These are phyloP conservation scores for Nothocercus julius DNA, from an alignment of 2,113 vertebrate genomes.

Conservation along the genomic window DNA sequence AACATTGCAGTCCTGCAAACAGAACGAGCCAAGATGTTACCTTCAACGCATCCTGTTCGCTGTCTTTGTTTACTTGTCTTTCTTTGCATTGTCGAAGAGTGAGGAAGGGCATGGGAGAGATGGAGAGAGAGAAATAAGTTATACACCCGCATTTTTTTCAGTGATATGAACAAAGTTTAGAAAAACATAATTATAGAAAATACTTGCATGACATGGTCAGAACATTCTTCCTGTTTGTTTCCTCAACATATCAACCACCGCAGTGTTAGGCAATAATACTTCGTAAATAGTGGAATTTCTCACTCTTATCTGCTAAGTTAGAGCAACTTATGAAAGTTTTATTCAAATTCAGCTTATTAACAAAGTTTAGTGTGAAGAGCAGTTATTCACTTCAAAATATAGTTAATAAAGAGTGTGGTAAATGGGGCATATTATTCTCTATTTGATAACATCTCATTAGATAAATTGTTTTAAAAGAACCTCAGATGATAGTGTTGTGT, in stretches of 20 bases:
- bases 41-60: accelerated
- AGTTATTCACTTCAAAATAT: not conserved
- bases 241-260: not conserved
- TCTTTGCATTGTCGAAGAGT: not conserved
- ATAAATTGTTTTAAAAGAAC: not conserved
- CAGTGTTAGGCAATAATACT: not conserved
- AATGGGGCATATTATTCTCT: not conserved
- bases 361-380: not conserved
- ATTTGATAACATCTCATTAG: not conserved
- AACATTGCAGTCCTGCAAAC: not conserved
- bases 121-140: not conserved
- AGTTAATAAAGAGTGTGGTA: not conserved
- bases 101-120: not conserved
- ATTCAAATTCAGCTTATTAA: not conserved
- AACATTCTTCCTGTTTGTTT: not conserved
- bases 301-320: not conserved
- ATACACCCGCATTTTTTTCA: not conserved
- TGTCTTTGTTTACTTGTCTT: not conserved
- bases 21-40: too few relatives aligned
- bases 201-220: not conserved
- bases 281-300: not conserved
- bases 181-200: not conserved
- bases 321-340: not conserved
- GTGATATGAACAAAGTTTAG: not conserved
- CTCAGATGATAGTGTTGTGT: not conserved